A percentile compares a stretch with the other conserved stretches of the same genome.
Conservation (phyloP, 2,888 invertebrate species). For the Metacarcinus magister region DNA sequence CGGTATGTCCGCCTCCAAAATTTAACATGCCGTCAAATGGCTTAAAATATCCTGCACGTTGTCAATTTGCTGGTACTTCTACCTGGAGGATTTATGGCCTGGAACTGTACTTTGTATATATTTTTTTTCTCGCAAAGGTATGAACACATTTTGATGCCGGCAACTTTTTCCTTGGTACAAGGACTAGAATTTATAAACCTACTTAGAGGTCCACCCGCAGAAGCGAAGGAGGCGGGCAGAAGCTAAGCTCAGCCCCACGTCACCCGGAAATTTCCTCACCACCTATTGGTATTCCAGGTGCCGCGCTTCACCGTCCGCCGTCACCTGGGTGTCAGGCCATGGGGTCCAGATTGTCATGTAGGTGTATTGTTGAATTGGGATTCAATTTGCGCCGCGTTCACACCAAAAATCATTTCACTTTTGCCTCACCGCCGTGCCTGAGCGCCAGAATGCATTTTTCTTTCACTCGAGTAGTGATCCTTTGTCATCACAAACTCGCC, state of each 20-base stretch:
- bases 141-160: background rate
- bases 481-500: constrained; percentile 47
- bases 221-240: background rate
- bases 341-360: constrained; percentile 61
- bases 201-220: background rate
- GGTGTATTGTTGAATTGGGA: constrained; percentile 66
- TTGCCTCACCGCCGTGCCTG: constrained; percentile 32
- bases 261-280: background rate
- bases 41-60: background rate
- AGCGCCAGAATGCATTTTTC: constrained; percentile 55
- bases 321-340: constrained; percentile 60
- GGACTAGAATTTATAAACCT: background rate
- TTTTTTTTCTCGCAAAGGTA: background rate
- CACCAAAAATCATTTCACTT: constrained; percentile 65
- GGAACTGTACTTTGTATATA: background rate
- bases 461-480: constrained; percentile 57
- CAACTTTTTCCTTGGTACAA: background rate
- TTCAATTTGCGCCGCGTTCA: constrained; percentile 66
- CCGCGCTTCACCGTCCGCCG: background rate
- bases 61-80: background rate
- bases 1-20: background rate
- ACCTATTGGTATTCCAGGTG: background rate
- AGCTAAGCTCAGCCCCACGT: background rate
- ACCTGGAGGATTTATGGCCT: background rate
- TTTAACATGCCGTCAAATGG: background rate